These are phyloP conservation scores for Spinibarbus caldwelli DNA, from an alignment of 2,797 vertebrate species.

Conservation along the genomic window DNA sequence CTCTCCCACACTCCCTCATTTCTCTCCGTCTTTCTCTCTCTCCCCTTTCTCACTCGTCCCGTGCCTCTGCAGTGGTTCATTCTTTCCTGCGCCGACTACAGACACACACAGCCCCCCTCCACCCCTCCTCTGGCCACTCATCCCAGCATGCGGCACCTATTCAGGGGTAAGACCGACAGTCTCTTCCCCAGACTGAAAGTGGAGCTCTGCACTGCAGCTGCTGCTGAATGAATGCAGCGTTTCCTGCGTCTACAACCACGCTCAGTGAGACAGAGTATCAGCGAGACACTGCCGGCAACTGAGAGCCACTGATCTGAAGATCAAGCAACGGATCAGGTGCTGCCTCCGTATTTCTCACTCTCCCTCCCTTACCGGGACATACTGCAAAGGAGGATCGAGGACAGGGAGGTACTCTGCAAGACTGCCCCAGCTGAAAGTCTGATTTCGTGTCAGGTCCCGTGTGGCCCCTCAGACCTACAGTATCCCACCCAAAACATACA, in stretches of 20 bases:
- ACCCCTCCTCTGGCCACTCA: constrained; percentile 61
- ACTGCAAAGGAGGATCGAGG: constrained; percentile 66
- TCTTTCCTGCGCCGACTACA: constrained; percentile 64
- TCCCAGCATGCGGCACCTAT: constrained; percentile 35
- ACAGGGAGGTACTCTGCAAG: constrained; percentile 68
- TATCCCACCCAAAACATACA: constrained; percentile 17
- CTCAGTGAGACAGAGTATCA: constrained; percentile 59
- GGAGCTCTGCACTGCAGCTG: constrained; percentile 17
- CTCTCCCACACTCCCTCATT: constrained; percentile 11
- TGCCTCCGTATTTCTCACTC: constrained; percentile 15
- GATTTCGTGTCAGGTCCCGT: constrained; percentile 21
- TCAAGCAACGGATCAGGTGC: constrained; percentile 20
- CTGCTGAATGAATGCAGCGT: constrained; percentile 37
- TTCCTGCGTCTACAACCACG: constrained; percentile 54
- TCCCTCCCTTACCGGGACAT: constrained; percentile 64
- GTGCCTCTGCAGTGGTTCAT: constrained; percentile 75
- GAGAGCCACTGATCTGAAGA: constrained; percentile 50
- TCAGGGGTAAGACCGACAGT: constrained; percentile 50
- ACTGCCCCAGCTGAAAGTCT: constrained; percentile 61
- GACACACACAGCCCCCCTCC: constrained; percentile 59
- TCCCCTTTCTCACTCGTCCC: constrained; percentile 50
- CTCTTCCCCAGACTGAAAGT: constrained; percentile 25
- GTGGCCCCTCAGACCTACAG: constrained; percentile 25
- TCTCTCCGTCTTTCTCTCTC: constrained; percentile 54
- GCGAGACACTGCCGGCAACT: constrained; percentile 43